Evolutionary conservation across 2,113 vertebrate genomes (phyloP).

Genomic region (Ibidorhyncha struthersii): DNA sequence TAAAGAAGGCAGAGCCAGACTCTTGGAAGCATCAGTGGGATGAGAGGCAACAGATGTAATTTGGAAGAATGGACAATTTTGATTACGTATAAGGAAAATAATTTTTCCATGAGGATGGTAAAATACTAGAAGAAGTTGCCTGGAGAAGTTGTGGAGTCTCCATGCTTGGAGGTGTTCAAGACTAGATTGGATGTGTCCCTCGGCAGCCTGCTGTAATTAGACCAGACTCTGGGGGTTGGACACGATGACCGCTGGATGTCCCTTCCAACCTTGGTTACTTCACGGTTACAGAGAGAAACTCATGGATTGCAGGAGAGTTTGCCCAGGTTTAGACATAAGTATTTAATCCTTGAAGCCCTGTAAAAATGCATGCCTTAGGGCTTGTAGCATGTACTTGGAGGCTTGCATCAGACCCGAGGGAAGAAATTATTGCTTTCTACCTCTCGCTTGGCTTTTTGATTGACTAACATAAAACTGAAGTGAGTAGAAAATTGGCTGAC

Average conservation of each 20-base stretch:
- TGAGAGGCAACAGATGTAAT: background rate
- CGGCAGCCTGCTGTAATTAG: background rate
- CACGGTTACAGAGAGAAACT: background rate
- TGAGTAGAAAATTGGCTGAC: background rate
- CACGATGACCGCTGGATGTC: rapidly evolving
- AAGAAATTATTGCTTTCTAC: background rate
- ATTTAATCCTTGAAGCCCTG: background rate
- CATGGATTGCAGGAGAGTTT: background rate
- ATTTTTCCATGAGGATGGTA: background rate
- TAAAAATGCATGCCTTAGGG: background rate
- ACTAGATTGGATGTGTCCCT: rapidly evolving
- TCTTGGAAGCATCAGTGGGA: background rate
- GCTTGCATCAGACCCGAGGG: background rate
- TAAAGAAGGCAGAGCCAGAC: background rate
- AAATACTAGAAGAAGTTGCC: background rate
- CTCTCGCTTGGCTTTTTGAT: background rate
- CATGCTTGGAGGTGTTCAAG: background rate
- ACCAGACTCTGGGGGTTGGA: background rate
- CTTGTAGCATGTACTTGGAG: background rate
- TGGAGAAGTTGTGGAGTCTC: background rate
- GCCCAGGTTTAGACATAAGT: background rate
- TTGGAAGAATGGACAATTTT: background rate
- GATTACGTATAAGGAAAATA: background rate
- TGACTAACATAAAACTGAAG: background rate
- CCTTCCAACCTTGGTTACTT: background rate